Conservation (phyloP, 2,113 vertebrate species). For the Ageneiosus marmoratus region DNA sequence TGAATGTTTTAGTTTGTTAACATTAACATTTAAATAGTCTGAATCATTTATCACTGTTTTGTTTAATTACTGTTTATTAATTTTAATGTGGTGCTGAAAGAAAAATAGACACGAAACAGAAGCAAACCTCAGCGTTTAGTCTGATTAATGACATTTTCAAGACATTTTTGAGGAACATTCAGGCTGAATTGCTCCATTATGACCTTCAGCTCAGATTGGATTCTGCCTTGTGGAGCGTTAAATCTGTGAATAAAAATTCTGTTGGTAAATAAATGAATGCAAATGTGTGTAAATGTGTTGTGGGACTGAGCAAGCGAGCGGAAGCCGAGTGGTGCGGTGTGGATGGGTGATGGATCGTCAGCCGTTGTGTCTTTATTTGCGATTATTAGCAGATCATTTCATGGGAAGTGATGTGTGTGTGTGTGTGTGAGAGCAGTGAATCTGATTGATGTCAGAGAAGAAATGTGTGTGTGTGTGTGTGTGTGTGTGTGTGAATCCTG, state of each 20-base stretch:
- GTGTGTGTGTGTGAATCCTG: background rate
- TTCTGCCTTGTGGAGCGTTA: background rate
- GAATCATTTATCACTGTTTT: background rate
- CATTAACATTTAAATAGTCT: background rate
- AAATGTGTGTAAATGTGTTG: background rate
- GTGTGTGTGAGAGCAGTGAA: background rate
- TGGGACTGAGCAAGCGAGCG: background rate
- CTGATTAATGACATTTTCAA: background rate
- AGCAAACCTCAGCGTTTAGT: background rate
- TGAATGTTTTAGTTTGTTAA: background rate
- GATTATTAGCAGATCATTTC: constrained; percentile 8
- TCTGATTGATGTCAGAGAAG: constrained; percentile 17
- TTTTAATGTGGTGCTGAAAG: background rate
- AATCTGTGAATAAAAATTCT: background rate
- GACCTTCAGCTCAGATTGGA: constrained; percentile 6
- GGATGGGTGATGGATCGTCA: background rate
- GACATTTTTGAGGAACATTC: background rate
- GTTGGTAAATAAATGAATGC: background rate
- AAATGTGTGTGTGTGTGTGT: background rate
- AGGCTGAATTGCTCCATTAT: background rate
- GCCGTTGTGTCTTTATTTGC: background rate
- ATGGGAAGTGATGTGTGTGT: background rate
- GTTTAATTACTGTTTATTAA: background rate
- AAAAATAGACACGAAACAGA: background rate
- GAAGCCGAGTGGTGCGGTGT: constrained; percentile 19